Base-by-base conservation (phyloP, 1,140 invertebrate species). In the Kradibia gibbosae region DNA sequence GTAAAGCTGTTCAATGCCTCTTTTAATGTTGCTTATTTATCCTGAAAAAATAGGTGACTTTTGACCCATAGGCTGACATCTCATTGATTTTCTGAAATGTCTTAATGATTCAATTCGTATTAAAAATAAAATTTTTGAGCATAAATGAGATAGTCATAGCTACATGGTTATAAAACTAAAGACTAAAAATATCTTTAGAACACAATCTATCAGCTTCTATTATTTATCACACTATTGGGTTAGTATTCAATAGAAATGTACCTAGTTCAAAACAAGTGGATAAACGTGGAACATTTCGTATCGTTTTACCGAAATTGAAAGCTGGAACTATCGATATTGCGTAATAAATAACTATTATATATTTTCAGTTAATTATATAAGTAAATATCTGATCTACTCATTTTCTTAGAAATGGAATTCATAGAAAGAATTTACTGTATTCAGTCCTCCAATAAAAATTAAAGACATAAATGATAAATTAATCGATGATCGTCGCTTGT, bases 271-370 rank as follows among this genome's bases (percentile, higher is more conserved):
- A 48, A 3, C 3, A 28, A 60, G 25, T 48, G 11, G 53, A 75
- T 57, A 42, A 65, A 65, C 22, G 34, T 77, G 20, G 57, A 48
- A 45, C 48, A 31, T 11, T n/a, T 22, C n/a, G 42, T 65, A 39
- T 5, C 7, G n/a, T 48, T 1, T 22, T 48, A 53, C 25, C 10
- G 17, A 60, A 50, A 79, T 85, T 85, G 85, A 85, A 88, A 88
- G 83, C 83, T 83, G 87, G 45, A 87, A 86, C 90, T 90, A 90
- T 90, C 88, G 50, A 53, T 86, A 85, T 85, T 86, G 81, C 80
- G 82, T 85, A 90, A 90, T 87, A 90, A 91, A 89, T 88, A 90
- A 89, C 85, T 90, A 11, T 87, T 84, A 87, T 86, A 82, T 84
- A 86, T 88, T 88, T 81, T 91, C 85, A 87, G 87, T 86, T 90